Base-by-base conservation (phyloP, 1,140 invertebrate species). In the Neuroterus valhalla region DNA sequence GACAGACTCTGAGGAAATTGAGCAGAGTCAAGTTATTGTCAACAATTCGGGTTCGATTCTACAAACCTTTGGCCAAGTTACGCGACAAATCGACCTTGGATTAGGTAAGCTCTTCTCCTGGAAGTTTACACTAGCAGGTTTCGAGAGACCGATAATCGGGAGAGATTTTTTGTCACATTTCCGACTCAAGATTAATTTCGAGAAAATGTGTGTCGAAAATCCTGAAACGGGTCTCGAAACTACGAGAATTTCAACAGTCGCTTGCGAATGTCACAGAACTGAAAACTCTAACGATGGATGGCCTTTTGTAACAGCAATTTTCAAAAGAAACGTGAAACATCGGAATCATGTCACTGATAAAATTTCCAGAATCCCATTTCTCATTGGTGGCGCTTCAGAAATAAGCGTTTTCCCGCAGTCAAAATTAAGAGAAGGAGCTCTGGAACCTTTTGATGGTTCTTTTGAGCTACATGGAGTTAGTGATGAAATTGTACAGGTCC, bases 111-210 rank as follows among this genome's bases (percentile, higher is more conserved):
- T 31, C 3, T 62, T 38, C 31, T 31, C 55, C 0, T 62, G 55
- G 55, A 11, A 23, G 31, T 62, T 62, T 26, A 26, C 26, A 2
- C n/a, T 62, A 1, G 23, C 15, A 15, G n/a, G 15, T 62, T 62
- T 31, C n/a, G 55, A 62, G 5, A 62, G 23, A 4, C 55, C 55
- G 8, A 31, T 62, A 38, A 31, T 62, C 31, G 55, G 55, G 4
- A 62, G 12, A 1, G 55, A 62, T 23, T 62, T 62, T 62, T 62
- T 62, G n/a, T 15, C 12, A 12, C 55, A 62, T 62, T 62, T 62
- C 12, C 14, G 55, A 8, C 55, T 62, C 0, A 5, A 6, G 14
- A 3, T 62, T 8, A 31, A 62, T 31, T 62, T 62, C 21, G 31
- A 12, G 15, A 62, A 31, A 62, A 62, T 62, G 55, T 62, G 26